These are phyloP conservation scores for Holacanthella duospinosa DNA, from an alignment of 2,888 invertebrate genomes.

Conservation along the genomic window DNA sequence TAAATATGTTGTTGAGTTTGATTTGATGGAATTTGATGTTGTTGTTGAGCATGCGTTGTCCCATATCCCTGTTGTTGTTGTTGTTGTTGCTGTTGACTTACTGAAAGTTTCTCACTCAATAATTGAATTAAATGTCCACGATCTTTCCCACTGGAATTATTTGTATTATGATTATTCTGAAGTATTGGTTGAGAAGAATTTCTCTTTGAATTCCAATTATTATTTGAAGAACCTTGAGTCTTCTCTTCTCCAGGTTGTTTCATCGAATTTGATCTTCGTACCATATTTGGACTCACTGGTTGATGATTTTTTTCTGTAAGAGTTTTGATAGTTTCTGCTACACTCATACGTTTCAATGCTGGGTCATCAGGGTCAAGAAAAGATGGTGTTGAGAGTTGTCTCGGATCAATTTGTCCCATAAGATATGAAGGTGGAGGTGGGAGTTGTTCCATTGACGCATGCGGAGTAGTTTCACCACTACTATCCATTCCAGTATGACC, in stretches of 20 bases:
- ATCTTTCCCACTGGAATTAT: constrained; percentile 17
- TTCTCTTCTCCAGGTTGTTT: constrained; percentile 25
- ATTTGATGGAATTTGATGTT: constrained; percentile 12
- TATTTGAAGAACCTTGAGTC: not conserved
- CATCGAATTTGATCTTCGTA: constrained; percentile 36
- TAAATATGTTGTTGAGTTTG: not conserved
- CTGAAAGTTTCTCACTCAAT: constrained; percentile 54
- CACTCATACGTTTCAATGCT: constrained; percentile 48
- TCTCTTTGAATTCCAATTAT: constrained; percentile 1
- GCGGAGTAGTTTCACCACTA: constrained; percentile 37
- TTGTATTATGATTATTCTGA: not conserved
- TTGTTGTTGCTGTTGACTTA: constrained; percentile 21
- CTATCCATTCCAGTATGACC: constrained; percentile 36
- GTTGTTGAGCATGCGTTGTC: constrained; percentile 5
- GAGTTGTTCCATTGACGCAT: constrained; percentile 48
- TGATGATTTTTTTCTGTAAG: constrained; percentile 74
- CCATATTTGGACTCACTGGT: constrained; percentile 66
- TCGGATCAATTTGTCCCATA: not conserved
- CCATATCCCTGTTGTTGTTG: constrained; percentile 12
- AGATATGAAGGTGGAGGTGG: constrained; percentile 56
- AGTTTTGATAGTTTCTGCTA: constrained; percentile 77
- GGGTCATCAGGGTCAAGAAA: constrained; percentile 20
- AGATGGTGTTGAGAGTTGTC: not conserved
- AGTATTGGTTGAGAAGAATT: not conserved
- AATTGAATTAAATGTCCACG: constrained; percentile 59